Evolutionary conservation across 2,888 invertebrate genomes (phyloP).

Genomic region (Lochmaea capreae): DNA sequence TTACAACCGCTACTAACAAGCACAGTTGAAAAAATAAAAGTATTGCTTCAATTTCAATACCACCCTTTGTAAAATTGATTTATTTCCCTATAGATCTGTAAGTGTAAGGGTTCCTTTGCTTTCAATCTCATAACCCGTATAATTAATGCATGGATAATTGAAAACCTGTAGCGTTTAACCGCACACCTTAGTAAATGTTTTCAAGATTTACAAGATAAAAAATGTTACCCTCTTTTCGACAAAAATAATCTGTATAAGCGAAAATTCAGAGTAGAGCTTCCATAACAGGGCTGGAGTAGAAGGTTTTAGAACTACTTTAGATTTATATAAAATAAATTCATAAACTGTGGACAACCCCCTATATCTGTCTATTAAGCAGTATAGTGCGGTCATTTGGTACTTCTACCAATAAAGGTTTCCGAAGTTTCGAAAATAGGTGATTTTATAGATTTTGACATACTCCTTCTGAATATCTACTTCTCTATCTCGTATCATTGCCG

Average conservation of each 20-base stretch:
- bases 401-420: too few relatives aligned
- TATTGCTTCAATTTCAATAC: conserved; percentile 19
- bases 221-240: conserved; percentile 30
- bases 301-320: conserved; percentile 16
- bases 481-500: too few relatives aligned
- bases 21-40: conserved; percentile 13
- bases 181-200: conserved; percentile 33
- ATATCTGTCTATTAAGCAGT: too few relatives aligned
- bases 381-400: too few relatives aligned
- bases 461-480: too few relatives aligned
- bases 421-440: too few relatives aligned
- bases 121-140: conserved; percentile 36
- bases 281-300: conserved; percentile 9
- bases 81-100: conserved; percentile 24
- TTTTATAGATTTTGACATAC: too few relatives aligned
- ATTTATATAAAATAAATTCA: neutral
- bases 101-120: conserved; percentile 27
- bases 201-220: conserved; percentile 32
- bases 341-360: too few relatives aligned
- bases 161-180: conserved; percentile 35
- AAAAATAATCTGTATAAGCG: conserved; percentile 31
- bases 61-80: conserved; percentile 29
- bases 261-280: conserved; percentile 6
- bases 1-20: conserved; percentile 17
- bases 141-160: conserved; percentile 37